A percentile compares a stretch with the other conserved stretches of the same genome.
phyloP scores from a whole-genome alignment of 2,797 vertebrate genomes.

The Aplochiton taeniatus region DNA sequence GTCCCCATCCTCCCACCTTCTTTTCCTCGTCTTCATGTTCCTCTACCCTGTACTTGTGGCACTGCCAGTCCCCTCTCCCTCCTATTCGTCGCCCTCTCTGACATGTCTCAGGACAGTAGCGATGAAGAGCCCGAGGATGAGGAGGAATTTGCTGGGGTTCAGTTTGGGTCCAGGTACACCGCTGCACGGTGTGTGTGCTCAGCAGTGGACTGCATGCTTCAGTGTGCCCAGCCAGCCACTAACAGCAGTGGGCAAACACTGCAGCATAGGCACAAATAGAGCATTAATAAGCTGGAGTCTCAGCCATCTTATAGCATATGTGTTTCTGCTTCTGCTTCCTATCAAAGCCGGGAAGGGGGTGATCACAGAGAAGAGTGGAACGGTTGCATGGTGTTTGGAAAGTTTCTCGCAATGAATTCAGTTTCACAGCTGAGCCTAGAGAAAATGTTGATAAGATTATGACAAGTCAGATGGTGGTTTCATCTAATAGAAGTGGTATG shows the following conservation, averaged over 20 bases:
- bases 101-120: slow-evolving; percentile 94
- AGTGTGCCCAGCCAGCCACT: slow-evolving; percentile 61
- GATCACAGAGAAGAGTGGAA: too few species aligned
- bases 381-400: too few species aligned
- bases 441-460: too few species aligned
- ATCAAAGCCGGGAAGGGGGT: too few species aligned
- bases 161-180: slow-evolving; percentile 99
- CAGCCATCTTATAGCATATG: not conserved
- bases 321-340: too few species aligned
- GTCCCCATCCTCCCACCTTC: slow-evolving; percentile 47
- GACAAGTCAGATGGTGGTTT: too few species aligned
- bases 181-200: slow-evolving; percentile 68
- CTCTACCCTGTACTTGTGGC: slow-evolving; percentile 25
- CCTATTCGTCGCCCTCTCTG: slow-evolving; percentile 91
- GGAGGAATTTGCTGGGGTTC: slow-evolving; percentile 94
- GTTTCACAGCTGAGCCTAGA: too few species aligned
- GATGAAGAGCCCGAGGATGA: slow-evolving; percentile 92
- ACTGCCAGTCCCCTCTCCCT: slow-evolving; percentile 89
- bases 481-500: too few species aligned
- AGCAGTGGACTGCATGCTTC: slow-evolving; percentile 71
- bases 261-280: slow-evolving; percentile 1
- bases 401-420: too few species aligned
- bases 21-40: slow-evolving; percentile 23
- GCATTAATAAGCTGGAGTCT: not conserved
- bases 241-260: slow-evolving; percentile 51